A percentile compares a stretch with the other conserved stretches of the same genome.
These are phyloP conservation scores for Oopsacas minuta DNA, from an alignment of 37 sponge, comb jelly and placozoan species.

Conservation along the genomic window DNA sequence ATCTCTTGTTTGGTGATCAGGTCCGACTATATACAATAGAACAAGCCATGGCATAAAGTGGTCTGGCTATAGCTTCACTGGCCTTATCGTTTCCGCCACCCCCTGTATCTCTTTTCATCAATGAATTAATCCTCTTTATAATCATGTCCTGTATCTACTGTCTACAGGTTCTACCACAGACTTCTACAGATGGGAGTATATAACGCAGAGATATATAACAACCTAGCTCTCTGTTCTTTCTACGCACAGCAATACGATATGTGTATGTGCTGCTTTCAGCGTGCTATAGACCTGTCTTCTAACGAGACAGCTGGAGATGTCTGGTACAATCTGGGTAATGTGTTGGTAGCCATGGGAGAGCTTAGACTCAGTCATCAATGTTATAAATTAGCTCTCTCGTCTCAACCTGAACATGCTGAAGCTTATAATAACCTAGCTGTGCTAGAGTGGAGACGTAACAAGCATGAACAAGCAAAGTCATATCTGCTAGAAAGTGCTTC, in stretches of 20 bases:
- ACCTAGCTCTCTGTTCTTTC: conserved; percentile 93
- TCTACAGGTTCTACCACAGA: conserved; percentile 40
- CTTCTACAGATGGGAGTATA: conserved; percentile 90
- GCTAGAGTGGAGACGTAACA: conserved; percentile 69
- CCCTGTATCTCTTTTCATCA: no score
- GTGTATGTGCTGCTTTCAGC: conserved; percentile 72
- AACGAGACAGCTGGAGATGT: conserved; percentile 71
- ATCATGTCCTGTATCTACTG: background rate
- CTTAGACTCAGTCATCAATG: conserved; percentile 65
- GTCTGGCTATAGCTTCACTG: no score
- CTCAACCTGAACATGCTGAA: conserved; percentile 84
- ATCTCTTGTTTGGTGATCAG: no score
- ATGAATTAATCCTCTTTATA: conserved; percentile 23
- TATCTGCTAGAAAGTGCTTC: conserved; percentile 61
- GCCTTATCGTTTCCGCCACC: no score
- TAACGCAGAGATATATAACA: conserved; percentile 87
- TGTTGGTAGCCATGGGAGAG: conserved; percentile 82
- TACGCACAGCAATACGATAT: conserved; percentile 97
- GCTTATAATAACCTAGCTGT: conserved; percentile 93
- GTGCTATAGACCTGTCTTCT: conserved; percentile 64
- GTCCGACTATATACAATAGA: no score
- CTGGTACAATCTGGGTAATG: conserved; percentile 97
- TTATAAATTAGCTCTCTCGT: conserved; percentile 77
- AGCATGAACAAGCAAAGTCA: conserved; percentile 75
- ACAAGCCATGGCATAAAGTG: background rate